These are phyloP conservation scores for Blastobasis adustella DNA, from an alignment of 2,888 invertebrate species.

Conservation along the genomic window DNA sequence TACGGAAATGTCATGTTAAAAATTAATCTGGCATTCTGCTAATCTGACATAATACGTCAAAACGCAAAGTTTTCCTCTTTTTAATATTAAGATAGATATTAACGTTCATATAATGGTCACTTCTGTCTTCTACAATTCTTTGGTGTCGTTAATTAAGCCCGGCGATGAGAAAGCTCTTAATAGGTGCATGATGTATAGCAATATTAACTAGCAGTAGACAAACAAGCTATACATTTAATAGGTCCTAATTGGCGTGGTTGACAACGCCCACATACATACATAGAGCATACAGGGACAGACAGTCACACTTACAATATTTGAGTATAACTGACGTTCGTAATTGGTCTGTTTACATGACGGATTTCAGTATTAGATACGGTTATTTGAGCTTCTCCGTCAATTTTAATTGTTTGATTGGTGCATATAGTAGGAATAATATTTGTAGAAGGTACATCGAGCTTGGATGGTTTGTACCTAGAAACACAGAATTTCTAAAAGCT, in stretches of 20 bases:
- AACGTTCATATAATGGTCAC: no score
- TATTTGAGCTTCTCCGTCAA: not conserved
- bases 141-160: constrained; percentile 29
- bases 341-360: constrained; percentile 12
- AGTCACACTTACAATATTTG: constrained; percentile 18
- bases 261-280: constrained; percentile 15
- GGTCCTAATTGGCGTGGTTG: constrained; percentile 52
- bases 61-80: no score
- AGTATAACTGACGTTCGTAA: constrained; percentile 32
- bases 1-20: no score
- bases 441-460: no score
- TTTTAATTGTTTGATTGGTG: not conserved
- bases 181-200: constrained; percentile 49
- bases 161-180: constrained; percentile 49
- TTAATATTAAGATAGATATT: no score
- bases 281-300: no score
- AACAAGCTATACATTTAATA: constrained; percentile 52
- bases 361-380: constrained; percentile 7
- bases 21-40: no score
- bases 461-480: no score
- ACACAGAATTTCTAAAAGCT: no score
- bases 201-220: constrained; percentile 38
- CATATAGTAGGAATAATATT: no score
- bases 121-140: not conserved
- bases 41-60: no score